Base-by-base conservation (phyloP, 2,888 invertebrate species). In the Habrosyne pyritoides region DNA sequence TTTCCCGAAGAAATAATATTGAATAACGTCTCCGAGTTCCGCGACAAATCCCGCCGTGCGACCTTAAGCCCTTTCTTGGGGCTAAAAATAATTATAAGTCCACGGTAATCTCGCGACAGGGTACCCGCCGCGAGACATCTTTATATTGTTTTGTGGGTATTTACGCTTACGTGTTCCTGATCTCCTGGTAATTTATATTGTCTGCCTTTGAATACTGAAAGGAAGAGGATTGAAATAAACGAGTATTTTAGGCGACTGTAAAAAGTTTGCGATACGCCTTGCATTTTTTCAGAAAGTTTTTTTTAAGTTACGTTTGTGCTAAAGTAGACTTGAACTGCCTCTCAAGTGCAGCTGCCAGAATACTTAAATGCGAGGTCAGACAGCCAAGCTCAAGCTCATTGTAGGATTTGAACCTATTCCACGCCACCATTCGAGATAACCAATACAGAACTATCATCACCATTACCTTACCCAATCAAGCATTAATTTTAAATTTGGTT, bases 1-100 rank as follows among this genome's bases (percentile, higher is more conserved):
- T 69, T 75, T 73, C 73, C 74, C 74, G 74, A 76, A 83, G 87
- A 86, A 89, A 89, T 89, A 88, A 91, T 91, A 91, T 91, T 90
- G 89, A 89, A 89, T 89, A 89, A 88, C 86, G 86, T 77, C 79
- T 47, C 55, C 73, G 73, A 75, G 82, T 71, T 82, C 81, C 77
- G 79, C 75, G 74, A 83, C 88, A 88, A 90, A 91, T 89, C 89
- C 91, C 78, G 79, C 86, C 81, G 79, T 78, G 84, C 84, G 84
- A 71, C 87, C 83, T 77, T 88, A 89, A 90, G 89, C 89, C 87
- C 81, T 81, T 81, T 77, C 76, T 69, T 79, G 84, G 87, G 89
- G 87, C 81, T 81, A 79, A 79, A 80, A 80, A 81, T 81, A 80
- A 81, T 80, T 80, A 80, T 79, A 78, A 80, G 73, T 70, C 79